A percentile compares a stretch with the other conserved stretches of the same genome.
These are phyloP conservation scores for Eremobia ochroleuca DNA, from an alignment of 2,888 invertebrate species.

Conservation along the genomic window DNA sequence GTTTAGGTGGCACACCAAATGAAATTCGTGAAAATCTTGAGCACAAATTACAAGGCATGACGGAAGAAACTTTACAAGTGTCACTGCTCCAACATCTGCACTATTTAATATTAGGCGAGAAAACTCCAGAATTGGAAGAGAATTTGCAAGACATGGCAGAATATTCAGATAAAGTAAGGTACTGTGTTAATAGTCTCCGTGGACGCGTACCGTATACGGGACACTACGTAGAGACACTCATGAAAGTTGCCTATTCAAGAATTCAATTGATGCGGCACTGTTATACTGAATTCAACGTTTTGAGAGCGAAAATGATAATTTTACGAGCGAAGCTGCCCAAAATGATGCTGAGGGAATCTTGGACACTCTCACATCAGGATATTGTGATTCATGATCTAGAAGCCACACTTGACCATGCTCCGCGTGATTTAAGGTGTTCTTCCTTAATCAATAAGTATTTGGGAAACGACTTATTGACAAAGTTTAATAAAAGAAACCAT, in stretches of 20 bases:
- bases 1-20: slow-evolving; percentile 15
- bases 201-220: slow-evolving; percentile 11
- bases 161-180: slow-evolving; percentile 15
- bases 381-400: slow-evolving; percentile 18
- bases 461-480: slow-evolving; percentile 7
- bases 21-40: slow-evolving; percentile 9
- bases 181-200: slow-evolving; percentile 2
- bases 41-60: slow-evolving; percentile 13
- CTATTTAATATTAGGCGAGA: slow-evolving; percentile 7
- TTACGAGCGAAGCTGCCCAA: slow-evolving; percentile 7
- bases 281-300: slow-evolving; percentile 2
- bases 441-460: slow-evolving; percentile 11
- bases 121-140: slow-evolving; percentile 6
- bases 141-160: background rate
- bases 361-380: slow-evolving; percentile 13
- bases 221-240: slow-evolving; percentile 9
- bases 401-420: slow-evolving; percentile 14
- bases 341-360: slow-evolving; percentile 7
- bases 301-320: slow-evolving; percentile 1
- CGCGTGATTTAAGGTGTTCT: slow-evolving; percentile 12
- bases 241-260: slow-evolving; percentile 9
- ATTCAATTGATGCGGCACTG: slow-evolving; percentile 8
- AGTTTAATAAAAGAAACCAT: slow-evolving; percentile 3
- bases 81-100: slow-evolving; percentile 12
- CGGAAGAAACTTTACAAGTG: slow-evolving; percentile 19